phyloP scores from a whole-genome alignment of 2,797 vertebrate genomes.

The Enteromius viviparus region DNA sequence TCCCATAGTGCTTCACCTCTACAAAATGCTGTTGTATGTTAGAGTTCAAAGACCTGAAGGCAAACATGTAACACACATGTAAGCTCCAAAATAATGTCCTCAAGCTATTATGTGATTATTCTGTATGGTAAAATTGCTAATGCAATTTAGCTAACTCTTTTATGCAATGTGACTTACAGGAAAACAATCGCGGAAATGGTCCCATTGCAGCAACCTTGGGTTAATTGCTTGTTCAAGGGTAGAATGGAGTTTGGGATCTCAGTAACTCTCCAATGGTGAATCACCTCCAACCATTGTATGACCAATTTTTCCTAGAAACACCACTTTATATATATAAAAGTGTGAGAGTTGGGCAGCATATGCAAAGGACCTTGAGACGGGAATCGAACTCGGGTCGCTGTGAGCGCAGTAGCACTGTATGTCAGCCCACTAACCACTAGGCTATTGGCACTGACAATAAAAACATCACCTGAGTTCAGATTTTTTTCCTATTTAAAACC shows the following conservation, averaged over 20 bases:
- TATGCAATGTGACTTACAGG: slow-evolving; percentile 17
- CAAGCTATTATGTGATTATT: background rate
- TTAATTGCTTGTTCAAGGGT: slow-evolving; percentile 33
- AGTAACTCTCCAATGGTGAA: slow-evolving; percentile 3
- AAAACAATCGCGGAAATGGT: slow-evolving; percentile 2
- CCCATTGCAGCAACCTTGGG: background rate
- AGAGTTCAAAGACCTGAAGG: background rate
- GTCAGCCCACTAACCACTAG: too few relatives aligned
- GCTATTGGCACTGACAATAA: too few relatives aligned
- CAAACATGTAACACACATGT: background rate
- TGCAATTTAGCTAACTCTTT: background rate
- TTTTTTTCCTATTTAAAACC: too few relatives aligned
- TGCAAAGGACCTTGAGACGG: too few relatives aligned
- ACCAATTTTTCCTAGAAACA: background rate
- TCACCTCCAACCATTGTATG: background rate
- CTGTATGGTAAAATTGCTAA: background rate
- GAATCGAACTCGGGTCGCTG: too few relatives aligned
- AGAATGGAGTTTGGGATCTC: slow-evolving; percentile 11
- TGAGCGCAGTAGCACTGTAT: too few relatives aligned
- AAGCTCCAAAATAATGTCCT: background rate
- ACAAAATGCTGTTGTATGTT: background rate
- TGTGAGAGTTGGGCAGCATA: too few relatives aligned
- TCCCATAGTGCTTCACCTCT: slow-evolving; percentile 12
- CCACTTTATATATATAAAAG: too few relatives aligned
- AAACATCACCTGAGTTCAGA: too few relatives aligned